Percentiles rank a stretch among this genome's conserved stretches.
These are phyloP conservation scores for Psophia crepitans DNA, from an alignment of 2,113 vertebrate species.

Conservation along the genomic window DNA sequence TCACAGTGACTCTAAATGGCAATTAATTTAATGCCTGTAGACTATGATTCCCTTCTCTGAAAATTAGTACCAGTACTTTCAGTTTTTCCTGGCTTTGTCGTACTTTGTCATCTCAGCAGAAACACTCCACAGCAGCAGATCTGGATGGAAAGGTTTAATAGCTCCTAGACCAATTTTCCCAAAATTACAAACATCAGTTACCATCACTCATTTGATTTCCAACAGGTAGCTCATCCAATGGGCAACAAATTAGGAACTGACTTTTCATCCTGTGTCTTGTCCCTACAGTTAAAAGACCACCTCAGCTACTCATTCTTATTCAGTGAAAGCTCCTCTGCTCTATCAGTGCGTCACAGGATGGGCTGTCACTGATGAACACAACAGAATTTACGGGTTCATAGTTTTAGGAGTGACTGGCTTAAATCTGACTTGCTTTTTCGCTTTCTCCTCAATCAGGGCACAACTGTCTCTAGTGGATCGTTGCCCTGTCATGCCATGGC, in stretches of 20 bases:
- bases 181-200: not conserved
- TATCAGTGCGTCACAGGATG: not conserved
- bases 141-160: not conserved
- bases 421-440: not conserved
- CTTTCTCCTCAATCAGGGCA: rapidly evolving
- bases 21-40: not conserved
- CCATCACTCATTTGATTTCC: not conserved
- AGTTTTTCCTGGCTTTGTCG: not conserved
- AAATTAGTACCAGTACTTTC: not conserved
- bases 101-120: not conserved
- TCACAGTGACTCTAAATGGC: not conserved
- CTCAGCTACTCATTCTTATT: not conserved
- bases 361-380: not conserved
- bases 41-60: not conserved
- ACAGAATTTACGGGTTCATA: not conserved
- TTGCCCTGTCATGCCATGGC: not conserved
- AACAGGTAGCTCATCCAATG: not conserved
- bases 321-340: not conserved
- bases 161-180: not conserved
- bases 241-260: not conserved
- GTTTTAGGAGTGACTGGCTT: not conserved
- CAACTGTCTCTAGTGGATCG: not conserved
- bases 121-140: not conserved
- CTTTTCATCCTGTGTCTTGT: not conserved
- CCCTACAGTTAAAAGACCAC: not conserved